Conservation (phyloP, 2,113 vertebrate genomes). For the Neotoma lepida region DNA sequence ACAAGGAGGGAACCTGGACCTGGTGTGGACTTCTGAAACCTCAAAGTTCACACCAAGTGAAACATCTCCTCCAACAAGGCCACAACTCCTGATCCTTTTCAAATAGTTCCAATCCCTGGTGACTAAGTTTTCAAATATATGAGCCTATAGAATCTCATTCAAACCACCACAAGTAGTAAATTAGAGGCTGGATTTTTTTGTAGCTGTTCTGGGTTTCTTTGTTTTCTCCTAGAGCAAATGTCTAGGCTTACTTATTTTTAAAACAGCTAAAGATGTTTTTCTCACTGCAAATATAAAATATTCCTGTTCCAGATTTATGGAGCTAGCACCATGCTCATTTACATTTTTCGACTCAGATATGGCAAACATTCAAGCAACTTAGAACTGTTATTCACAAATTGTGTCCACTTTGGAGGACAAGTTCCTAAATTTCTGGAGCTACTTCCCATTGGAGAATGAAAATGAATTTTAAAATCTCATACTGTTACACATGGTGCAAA, state of each 20-base stretch:
- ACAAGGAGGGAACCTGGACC: background rate
- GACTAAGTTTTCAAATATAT: background rate
- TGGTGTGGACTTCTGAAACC: background rate
- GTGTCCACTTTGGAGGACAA: slow-evolving; percentile 63
- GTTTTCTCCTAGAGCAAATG: slow-evolving; percentile 33
- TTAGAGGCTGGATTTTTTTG: background rate
- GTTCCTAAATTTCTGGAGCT: slow-evolving; percentile 67
- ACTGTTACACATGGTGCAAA: slow-evolving; percentile 52
- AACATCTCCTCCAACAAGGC: background rate
- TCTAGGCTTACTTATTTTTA: slow-evolving; percentile 47
- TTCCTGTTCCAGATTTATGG: slow-evolving; percentile 55
- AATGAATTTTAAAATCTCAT: slow-evolving; percentile 71
- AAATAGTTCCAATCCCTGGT: background rate
- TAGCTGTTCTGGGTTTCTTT: background rate
- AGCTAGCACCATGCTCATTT: slow-evolving; percentile 53
- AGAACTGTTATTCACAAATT: slow-evolving; percentile 65
- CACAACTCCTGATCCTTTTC: background rate
- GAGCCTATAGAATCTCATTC: background rate
- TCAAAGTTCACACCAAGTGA: background rate
- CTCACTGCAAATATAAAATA: slow-evolving; percentile 63
- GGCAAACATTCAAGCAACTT: slow-evolving; percentile 70
- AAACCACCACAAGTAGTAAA: background rate
- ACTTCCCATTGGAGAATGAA: slow-evolving; percentile 61
- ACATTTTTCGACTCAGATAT: slow-evolving; percentile 70
- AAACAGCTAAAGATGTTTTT: slow-evolving; percentile 55